These are phyloP conservation scores for Varanus salvator DNA, from an alignment of 2,113 vertebrate genomes.

Conservation along the genomic window DNA sequence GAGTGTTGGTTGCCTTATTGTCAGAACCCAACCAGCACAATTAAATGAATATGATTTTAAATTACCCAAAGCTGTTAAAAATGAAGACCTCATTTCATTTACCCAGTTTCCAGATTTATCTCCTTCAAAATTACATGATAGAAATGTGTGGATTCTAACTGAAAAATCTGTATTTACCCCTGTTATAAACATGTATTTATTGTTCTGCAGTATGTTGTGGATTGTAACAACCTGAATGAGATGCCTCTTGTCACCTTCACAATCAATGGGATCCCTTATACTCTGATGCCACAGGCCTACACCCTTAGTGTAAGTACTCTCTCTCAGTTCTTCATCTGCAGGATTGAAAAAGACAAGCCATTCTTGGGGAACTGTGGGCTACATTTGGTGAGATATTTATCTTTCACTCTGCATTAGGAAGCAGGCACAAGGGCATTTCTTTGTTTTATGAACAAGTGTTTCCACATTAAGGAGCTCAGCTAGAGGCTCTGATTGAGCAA, in stretches of 20 bases:
- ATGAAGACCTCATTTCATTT: neutral
- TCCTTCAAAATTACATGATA: neutral
- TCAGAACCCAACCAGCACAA: neutral
- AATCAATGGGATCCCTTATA: slow-evolving; percentile 75
- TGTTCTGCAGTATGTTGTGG: slow-evolving; percentile 59
- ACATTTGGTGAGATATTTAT: neutral
- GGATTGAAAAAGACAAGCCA: neutral
- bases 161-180: neutral
- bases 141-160: neutral
- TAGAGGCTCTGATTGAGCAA: neutral
- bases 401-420: neutral
- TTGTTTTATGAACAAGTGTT: rapidly evolving
- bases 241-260: slow-evolving; percentile 78
- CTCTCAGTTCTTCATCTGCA: slow-evolving; percentile 19
- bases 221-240: slow-evolving; percentile 65
- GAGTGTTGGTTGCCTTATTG: too few relatives aligned
- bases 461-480: neutral
- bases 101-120: neutral
- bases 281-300: slow-evolving; percentile 71
- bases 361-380: neutral
- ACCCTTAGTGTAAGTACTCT: slow-evolving; percentile 43
- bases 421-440: neutral
- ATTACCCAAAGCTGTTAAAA: neutral
- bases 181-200: rapidly evolving
- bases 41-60: neutral